phyloP scores from a whole-genome alignment of 2,113 vertebrate genomes.

The Oenanthe oenanthe region DNA sequence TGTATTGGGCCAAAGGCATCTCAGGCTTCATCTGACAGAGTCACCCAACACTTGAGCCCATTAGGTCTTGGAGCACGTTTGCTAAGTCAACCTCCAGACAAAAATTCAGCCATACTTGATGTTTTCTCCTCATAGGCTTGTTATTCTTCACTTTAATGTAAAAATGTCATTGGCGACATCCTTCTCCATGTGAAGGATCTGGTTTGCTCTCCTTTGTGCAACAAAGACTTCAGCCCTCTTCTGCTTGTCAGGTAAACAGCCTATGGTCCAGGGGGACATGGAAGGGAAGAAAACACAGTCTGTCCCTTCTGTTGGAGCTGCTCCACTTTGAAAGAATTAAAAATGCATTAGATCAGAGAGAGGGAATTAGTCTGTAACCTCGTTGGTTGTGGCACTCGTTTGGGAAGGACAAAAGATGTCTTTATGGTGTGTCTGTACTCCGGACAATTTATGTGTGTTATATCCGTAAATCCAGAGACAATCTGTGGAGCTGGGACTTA shows the following conservation, averaged over 20 bases:
- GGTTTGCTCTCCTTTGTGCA: not conserved
- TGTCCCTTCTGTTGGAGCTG: slow-evolving; percentile 33
- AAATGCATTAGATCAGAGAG: slow-evolving; percentile 65
- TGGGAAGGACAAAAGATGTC: slow-evolving; percentile 28
- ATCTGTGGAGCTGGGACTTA: not conserved
- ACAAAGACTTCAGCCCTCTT: not conserved
- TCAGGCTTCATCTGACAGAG: not conserved
- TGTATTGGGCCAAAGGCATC: not conserved
- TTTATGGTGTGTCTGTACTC: not conserved
- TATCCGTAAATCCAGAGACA: slow-evolving; percentile 32
- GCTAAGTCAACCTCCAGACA: not conserved
- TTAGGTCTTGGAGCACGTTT: not conserved
- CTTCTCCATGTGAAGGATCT: not conserved
- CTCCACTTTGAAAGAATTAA: slow-evolving; percentile 54
- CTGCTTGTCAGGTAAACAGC: slow-evolving; percentile 21
- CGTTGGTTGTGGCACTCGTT: not conserved
- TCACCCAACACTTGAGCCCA: rapidly evolving
- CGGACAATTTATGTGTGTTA: not conserved
- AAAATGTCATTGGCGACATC: not conserved
- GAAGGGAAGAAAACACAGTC: slow-evolving; percentile 13
- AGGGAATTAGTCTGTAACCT: slow-evolving; percentile 46
- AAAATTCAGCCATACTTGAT: not conserved
- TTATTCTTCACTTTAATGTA: not conserved
- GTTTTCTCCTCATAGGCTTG: not conserved
- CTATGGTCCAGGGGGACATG: not conserved